Conservation (phyloP, 1,140 invertebrate genomes). For the Laupala kohalensis region DNA sequence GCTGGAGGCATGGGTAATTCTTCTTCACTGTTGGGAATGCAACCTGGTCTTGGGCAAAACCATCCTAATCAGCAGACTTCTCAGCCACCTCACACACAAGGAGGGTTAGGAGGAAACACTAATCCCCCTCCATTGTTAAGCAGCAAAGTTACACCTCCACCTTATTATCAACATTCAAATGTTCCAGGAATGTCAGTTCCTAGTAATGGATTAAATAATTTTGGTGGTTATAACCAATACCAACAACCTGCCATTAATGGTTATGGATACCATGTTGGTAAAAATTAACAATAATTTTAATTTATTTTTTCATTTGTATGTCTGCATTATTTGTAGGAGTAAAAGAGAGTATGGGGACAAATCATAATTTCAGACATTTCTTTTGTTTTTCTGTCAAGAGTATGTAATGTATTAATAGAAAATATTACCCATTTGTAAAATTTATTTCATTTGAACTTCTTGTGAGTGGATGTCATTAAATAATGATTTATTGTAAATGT, state of each 20-base stretch:
- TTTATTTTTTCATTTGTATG: neutral
- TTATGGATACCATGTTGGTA: neutral
- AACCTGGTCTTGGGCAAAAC: neutral
- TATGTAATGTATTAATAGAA: neutral
- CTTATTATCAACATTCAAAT: neutral
- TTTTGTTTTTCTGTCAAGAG: neutral
- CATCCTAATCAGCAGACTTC: neutral
- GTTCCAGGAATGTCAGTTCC: neutral
- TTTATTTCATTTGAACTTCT: neutral
- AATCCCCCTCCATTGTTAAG: neutral
- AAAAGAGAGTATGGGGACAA: neutral
- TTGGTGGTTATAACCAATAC: neutral
- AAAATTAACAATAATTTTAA: too few relatives aligned
- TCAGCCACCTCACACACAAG: neutral
- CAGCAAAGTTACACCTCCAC: neutral
- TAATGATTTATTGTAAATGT: neutral
- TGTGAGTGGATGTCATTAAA: neutral
- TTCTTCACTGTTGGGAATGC: slow-evolving; percentile 1
- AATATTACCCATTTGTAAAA: neutral
- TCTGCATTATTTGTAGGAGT: neutral
- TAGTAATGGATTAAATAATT: neutral
- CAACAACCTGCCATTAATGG: neutral
- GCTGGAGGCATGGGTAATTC: neutral
- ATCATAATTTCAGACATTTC: neutral
- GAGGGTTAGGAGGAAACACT: neutral